Base-by-base conservation (phyloP, 1,140 invertebrate species). In the Zaprionus tsacasi region DNA sequence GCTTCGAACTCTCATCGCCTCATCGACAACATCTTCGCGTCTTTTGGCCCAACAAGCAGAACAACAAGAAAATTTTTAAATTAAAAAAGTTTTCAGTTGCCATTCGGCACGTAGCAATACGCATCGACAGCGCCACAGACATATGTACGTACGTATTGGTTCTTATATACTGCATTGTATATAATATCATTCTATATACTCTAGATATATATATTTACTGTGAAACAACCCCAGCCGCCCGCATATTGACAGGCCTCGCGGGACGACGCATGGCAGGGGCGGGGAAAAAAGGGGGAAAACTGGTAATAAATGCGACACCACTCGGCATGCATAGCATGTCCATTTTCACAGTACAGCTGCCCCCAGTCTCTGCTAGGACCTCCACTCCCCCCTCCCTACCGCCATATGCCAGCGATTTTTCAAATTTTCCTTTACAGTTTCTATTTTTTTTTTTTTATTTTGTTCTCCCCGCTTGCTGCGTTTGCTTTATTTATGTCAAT, bases 21-120 rank as follows among this genome's bases (percentile, higher is more conserved):
- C 61, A 65, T 64, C 58, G 68, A 60, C 76, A 68, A 64, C 72
- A 56, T 43, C 48, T 55, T 70, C 70, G 54, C 69, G 57, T 50
- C 63, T 70, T 70, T 52, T 43, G 56, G 50, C 30, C 38, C 33
- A 35, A 33, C 43, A 35, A 45, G 27, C 40, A 70, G 48, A 61
- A 67, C 33, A 88, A 74, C 79, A 81, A 81, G 35, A 75, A 61
- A 27, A 78, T 87, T 87, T 87, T 89, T 83, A 89, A 88, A 88
- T 89, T 88, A 89, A 88, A 88, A 88, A 88, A 88, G 80, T 89
- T 88, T 88, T 70, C 83, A 73, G 77, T 83, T 83, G 85, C 83
- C 80, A 81, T 83, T 88, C 85, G 80, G 83, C 83, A 88, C 83
- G 83, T 88, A 88, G 56, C 83, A 88, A 88, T 88, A 88, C 83